Conservation (phyloP, 2,113 vertebrate species). For the Vulpes vulpes region DNA sequence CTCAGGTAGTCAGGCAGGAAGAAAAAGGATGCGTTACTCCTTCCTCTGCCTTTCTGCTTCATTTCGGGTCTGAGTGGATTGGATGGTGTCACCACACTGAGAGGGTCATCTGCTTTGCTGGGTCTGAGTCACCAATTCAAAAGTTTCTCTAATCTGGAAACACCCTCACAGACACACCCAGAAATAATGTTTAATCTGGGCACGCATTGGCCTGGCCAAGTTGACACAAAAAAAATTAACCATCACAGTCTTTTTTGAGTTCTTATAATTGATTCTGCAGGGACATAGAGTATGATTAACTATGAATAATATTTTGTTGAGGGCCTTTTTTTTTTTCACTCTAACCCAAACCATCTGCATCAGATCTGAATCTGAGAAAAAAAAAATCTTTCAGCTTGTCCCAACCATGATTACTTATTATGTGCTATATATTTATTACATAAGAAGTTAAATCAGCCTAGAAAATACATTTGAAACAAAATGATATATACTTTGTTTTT, state of each 20-base stretch:
- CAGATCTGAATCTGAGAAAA: too few relatives aligned
- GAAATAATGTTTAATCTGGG: not conserved
- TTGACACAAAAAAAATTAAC: not conserved
- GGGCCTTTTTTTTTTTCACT: not conserved
- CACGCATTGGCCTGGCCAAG: not conserved
- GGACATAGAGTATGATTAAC: not conserved
- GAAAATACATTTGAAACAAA: not conserved
- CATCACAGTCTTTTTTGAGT: not conserved
- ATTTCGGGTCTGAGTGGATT: not conserved
- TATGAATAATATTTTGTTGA: not conserved
- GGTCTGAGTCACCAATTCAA: not conserved
- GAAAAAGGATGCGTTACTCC: not conserved
- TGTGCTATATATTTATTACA: not conserved
- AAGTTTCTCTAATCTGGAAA: not conserved
- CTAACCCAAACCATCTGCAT: not conserved
- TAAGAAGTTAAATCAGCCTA: not conserved
- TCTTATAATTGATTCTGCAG: not conserved
- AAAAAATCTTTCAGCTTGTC: not conserved
- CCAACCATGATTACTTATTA: not conserved
- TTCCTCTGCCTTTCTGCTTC: not conserved
- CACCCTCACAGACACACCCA: not conserved
- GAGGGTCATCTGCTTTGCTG: not conserved
- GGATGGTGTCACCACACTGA: not conserved
- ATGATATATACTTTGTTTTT: constrained; percentile 2
- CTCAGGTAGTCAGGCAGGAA: not conserved